phyloP scores from a whole-genome alignment of 2,888 invertebrate genomes.

The Mycalesis mineus region DNA sequence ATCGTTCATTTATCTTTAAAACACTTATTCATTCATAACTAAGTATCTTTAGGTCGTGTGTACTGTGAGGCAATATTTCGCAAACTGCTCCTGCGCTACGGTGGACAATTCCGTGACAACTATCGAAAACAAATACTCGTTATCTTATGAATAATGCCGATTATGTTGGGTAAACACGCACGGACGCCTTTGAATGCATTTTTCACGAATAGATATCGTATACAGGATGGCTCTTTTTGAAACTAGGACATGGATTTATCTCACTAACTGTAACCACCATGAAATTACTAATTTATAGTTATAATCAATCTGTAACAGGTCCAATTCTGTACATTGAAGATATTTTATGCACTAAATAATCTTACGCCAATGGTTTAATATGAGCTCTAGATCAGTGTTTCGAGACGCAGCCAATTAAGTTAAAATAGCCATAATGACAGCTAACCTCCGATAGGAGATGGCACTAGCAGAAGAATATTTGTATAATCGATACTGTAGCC shows the following conservation, averaged over 20 bases:
- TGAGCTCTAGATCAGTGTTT: too few species aligned
- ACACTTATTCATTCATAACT: conserved; percentile 12
- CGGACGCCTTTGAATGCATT: conserved; percentile 64
- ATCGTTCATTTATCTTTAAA: conserved; percentile 8
- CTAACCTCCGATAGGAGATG: too few species aligned
- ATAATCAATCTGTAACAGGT: too few species aligned
- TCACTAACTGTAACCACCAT: too few species aligned
- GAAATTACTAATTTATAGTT: too few species aligned
- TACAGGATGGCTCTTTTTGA: conserved; percentile 49
- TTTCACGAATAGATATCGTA: conserved; percentile 63
- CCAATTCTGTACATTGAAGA: too few species aligned
- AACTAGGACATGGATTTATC: not conserved
- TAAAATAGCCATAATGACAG: too few species aligned
- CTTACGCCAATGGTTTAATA: too few species aligned
- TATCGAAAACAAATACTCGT: conserved; percentile 72
- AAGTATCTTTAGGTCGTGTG: conserved; percentile 20
- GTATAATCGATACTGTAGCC: too few species aligned
- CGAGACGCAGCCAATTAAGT: too few species aligned
- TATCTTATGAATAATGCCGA: conserved; percentile 78
- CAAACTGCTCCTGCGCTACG: conserved; percentile 61
- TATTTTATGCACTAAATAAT: too few species aligned
- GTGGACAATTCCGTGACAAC: conserved; percentile 68
- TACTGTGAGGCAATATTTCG: conserved; percentile 66
- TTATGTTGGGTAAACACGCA: conserved; percentile 71
- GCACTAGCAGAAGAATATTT: too few species aligned